Base-by-base conservation (phyloP, 2,888 invertebrate species). In the Aelia acuminata region DNA sequence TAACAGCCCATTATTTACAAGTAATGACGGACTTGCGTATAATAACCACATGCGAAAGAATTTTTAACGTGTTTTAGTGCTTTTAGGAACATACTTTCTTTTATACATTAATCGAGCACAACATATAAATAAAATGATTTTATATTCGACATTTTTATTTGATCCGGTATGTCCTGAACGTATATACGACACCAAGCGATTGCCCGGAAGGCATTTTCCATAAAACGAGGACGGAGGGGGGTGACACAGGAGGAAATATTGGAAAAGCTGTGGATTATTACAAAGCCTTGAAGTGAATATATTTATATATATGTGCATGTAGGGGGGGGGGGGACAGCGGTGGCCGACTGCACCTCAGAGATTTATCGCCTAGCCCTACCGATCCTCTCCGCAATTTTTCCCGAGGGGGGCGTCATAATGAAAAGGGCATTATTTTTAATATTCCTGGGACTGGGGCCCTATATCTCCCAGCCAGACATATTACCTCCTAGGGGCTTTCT, bases 341-440 rank as follows among this genome's bases (percentile, higher is more conserved):
- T 70, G 63, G 63, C 35, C 31, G 63, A 70, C 18, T 70, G 63
- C 63, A 70, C 63, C 63, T 70, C 5, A 70, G 31, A 31, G 63
- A 70, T 70, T 70, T 70, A 70, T 70, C 35, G 63, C 31, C 63
- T 22, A 18, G 63, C 8, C 5, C 63, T 4, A 3, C 53, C 57
- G 63, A 70, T 70, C 20, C 35, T 18, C 31, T 26, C 80, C 43
- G 80, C 80, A 84, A 35, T 84, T 35, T 49, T 50, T 53, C 85
- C 85, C 35, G 13, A 39, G 50, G n/a, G 26, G 50, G 85, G 35
- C 50, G 49, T 85, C 89, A 88, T 88, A 89, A 89, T 88, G 89
- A 88, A 84, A 49, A 35, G 48, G 84, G 75, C 89, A 88, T 89
- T 89, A 89, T 89, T 89, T 89, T 89, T 89, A 89, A 89, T 89